These are phyloP conservation scores for Parapsyche elsis DNA, from an alignment of 1,140 invertebrate genomes.

Conservation along the genomic window DNA sequence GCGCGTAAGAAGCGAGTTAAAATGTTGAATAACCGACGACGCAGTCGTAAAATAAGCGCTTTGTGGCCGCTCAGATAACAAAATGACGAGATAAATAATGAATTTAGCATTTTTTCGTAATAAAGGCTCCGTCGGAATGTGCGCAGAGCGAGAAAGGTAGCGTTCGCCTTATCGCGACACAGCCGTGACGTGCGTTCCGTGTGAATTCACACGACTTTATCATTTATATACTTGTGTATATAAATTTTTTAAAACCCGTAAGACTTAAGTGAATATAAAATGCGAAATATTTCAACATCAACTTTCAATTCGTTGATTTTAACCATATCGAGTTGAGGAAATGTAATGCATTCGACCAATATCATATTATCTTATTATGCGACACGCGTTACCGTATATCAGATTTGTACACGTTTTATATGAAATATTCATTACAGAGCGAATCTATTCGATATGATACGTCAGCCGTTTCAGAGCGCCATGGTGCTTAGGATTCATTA, in stretches of 20 bases:
- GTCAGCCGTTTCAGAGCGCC: too few species aligned
- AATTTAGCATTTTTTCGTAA: conserved; percentile 28
- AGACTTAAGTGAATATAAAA: background rate
- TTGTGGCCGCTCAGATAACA: conserved; percentile 34
- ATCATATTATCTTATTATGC: background rate
- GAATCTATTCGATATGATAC: background rate
- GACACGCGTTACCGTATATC: background rate
- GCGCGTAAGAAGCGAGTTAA: conserved; percentile 22
- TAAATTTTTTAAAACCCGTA: background rate
- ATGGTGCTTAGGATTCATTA: background rate
- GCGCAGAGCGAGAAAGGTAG: background rate
- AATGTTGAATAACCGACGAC: conserved; percentile 25
- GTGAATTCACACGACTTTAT: background rate
- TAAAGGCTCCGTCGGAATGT: background rate
- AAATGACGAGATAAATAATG: conserved; percentile 41
- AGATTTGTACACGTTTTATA: background rate
- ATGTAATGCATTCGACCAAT: too few species aligned
- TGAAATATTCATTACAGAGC: conserved; percentile 8
- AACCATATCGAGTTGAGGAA: too few species aligned
- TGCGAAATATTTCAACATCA: background rate
- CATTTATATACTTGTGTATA: background rate
- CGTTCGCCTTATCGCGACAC: background rate
- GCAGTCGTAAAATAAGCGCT: conserved; percentile 37
- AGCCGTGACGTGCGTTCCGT: background rate
- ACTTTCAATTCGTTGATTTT: too few species aligned